phyloP scores from a whole-genome alignment of 1,140 invertebrate species.

The Lethrus apterus region DNA sequence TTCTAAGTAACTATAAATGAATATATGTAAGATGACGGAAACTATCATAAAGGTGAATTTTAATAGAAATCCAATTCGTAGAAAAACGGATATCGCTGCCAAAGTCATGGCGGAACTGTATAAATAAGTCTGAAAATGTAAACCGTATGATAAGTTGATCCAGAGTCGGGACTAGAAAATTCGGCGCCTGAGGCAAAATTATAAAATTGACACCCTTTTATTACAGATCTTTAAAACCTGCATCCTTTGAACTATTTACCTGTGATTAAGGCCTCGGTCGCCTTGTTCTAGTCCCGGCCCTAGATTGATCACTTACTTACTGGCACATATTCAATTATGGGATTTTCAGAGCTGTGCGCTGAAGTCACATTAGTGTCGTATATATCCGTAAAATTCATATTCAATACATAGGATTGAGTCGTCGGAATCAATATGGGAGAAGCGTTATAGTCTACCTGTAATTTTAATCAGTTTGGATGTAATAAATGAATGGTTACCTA shows the following conservation, averaged over 20 bases:
- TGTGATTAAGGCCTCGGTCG: too few species aligned
- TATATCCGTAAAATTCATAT: neutral
- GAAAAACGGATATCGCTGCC: conserved; percentile 73
- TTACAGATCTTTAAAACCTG: too few species aligned
- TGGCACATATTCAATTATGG: conserved; percentile 39
- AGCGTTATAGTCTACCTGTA: neutral
- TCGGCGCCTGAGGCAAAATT: too few species aligned
- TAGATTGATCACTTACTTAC: conserved; percentile 38
- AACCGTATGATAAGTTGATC: too few species aligned
- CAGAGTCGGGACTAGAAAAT: too few species aligned
- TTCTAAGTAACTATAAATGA: conserved; percentile 53
- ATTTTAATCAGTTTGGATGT: too few species aligned
- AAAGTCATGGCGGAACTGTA: conserved; percentile 72
- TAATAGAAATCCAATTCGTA: conserved; percentile 73
- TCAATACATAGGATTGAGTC: neutral
- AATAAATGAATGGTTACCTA: too few species aligned
- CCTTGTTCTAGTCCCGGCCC: too few species aligned
- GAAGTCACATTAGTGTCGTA: neutral
- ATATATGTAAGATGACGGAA: conserved; percentile 55
- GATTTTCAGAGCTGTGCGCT: conserved; percentile 1
- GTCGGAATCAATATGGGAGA: too few species aligned
- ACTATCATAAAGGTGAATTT: conserved; percentile 72
- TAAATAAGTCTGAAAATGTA: conserved; percentile 61
- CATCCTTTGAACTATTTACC: too few species aligned
- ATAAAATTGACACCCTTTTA: too few species aligned